Percentiles rank a stretch among this genome's conserved stretches.
Conservation (phyloP, 2,113 vertebrate genomes). For the Marcusenius ussheri region DNA sequence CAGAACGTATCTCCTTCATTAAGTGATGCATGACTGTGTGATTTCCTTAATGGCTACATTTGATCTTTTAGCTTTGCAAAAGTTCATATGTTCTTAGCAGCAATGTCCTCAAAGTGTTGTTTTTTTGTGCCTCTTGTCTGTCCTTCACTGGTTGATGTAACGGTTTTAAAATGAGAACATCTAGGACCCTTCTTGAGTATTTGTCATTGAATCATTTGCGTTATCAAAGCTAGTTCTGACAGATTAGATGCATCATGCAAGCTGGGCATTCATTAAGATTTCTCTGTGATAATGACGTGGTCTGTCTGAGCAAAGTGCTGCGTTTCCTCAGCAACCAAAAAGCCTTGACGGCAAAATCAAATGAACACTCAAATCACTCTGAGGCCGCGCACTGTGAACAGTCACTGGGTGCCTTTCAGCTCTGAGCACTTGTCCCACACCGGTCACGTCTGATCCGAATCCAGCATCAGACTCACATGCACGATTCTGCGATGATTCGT, state of each 20-base stretch:
- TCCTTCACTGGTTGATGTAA: background rate
- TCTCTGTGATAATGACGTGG: background rate
- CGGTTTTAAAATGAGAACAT: background rate
- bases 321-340: background rate
- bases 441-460: background rate
- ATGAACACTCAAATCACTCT: background rate
- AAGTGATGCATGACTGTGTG: background rate
- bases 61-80: background rate
- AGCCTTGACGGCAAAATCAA: background rate
- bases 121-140: background rate
- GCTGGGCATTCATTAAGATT: background rate
- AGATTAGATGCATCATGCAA: background rate
- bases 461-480: background rate
- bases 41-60: background rate
- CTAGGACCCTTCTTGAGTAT: background rate
- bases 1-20: background rate
- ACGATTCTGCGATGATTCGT: background rate
- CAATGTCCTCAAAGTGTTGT: background rate
- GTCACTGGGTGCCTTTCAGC: background rate
- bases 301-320: background rate
- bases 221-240: background rate
- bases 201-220: conserved; percentile 1
- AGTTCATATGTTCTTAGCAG: background rate
- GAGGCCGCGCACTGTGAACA: background rate
- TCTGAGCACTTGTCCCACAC: background rate